Base-by-base conservation (phyloP, 2,888 invertebrate species). In the Eupithecia insigniata region DNA sequence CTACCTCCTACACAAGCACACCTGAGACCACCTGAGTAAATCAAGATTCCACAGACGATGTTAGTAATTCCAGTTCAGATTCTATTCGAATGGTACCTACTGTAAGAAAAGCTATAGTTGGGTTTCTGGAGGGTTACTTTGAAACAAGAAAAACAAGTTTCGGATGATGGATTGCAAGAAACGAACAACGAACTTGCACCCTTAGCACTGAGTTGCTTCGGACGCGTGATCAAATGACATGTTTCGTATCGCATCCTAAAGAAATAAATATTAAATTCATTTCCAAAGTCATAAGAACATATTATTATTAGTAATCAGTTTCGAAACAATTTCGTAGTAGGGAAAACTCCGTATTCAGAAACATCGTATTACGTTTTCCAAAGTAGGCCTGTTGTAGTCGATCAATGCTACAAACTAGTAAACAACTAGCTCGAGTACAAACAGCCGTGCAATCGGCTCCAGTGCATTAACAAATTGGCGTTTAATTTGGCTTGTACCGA, bases 391-490 rank as follows among this genome's bases (percentile, higher is more conserved):
- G 12, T 26, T 55, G 12, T 8, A 34, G 30, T 62, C 32, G 61
- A 62, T 62, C 32, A 34, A 34, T 62, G 60, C 28, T 34, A 62
- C 61, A 34, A 62, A 32, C 12, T 22, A 62, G 61, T 62, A 22
- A 55, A n/a, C 61, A 10, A 62, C 61, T 22, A 26, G 26, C 55
- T 55, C 14, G 26, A 14, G 12, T 62, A n/a, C 61, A 3, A 34
- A 1, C n/a, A 34, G 61, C 61, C 16, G 32, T 4, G n/a, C 34
- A 32, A 62, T 34, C 30, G 32, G 32, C 61, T 32, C 10, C 22
- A 69, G 28, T 69, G 68, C 69, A 66, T 71, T 61, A 69, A 36
- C 43, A 67, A 62, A 62, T 71, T 81, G 78, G 79, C 74, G 74
- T 70, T 73, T 74, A 73, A 68, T 74, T 71, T 62, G 61, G 69